Evolutionary conservation across 2,888 invertebrate species (phyloP), one percentile per base, ranked within the genome.

Genomic region (Salticus scenicus): DNA sequence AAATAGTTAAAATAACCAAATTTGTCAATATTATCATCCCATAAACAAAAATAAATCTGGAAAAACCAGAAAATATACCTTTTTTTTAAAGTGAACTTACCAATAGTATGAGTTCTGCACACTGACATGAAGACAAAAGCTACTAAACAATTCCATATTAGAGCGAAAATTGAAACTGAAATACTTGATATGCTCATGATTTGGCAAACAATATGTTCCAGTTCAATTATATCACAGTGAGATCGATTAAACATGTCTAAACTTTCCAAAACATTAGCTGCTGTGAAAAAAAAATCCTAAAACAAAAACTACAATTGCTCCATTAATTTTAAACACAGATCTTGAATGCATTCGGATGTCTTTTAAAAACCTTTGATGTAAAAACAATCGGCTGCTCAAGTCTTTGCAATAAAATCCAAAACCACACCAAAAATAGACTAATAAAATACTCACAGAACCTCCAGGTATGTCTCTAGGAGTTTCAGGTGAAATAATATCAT

Each of bases 51-150:
- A n/a, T n/a, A n/a, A n/a, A n/a, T n/a, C n/a, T n/a, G n/a, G n/a
- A n/a, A n/a, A n/a, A n/a, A n/a, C n/a, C n/a, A n/a, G n/a, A n/a
- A n/a, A n/a, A n/a, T n/a, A n/a, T n/a, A n/a, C n/a, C n/a, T n/a
- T n/a, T n/a, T n/a, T n/a, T n/a, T 37, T 37, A 7, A 67, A 41
- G 24, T 66, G 41, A 27, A 89, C 90, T 89, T 89, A 92, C 91
- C 91, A 47, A 92, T 91, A 24, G 91, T 91, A 88, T 92, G 92
- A 12, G 92, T 92, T 66, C 92, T 89, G 85, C 92, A 92, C 4
- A 92, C 91, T n/a, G 92, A 91, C 28, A 92, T 89, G 27, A 91
- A 88, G 20, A 91, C 90, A 78, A 91, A 90, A 4, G 90, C 90
- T 0, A 92, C 91, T 33, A 92, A 88, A 28, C 90, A 88, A 88